Evolutionary conservation across 2,797 vertebrate species (phyloP).

Genomic region (Cryptoprocta ferox): DNA sequence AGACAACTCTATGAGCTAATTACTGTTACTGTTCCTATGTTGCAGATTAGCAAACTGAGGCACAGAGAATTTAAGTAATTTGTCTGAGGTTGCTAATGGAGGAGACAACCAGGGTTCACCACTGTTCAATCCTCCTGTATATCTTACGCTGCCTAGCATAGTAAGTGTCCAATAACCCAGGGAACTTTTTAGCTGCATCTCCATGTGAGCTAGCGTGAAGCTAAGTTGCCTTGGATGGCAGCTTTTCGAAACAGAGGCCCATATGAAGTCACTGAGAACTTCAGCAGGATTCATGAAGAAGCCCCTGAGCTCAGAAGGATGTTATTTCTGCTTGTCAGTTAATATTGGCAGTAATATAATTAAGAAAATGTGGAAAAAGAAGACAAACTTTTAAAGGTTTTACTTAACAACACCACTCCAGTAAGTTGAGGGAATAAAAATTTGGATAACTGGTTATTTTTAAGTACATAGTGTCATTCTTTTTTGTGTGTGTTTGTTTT

Average conservation of each 20-base stretch:
- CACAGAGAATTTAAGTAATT: not conserved
- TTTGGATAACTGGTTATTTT: slow-evolving; percentile 14
- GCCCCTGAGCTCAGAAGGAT: not conserved
- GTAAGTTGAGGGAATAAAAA: not conserved
- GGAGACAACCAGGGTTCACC: not conserved
- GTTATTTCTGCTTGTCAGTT: not conserved
- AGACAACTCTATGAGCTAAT: not conserved
- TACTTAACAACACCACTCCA: not conserved
- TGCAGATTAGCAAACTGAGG: not conserved
- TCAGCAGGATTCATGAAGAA: not conserved
- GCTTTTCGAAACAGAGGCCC: not conserved
- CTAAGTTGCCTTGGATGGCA: not conserved
- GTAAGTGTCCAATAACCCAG: not conserved
- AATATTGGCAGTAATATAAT: not conserved
- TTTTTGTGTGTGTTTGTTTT: not conserved
- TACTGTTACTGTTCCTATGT: not conserved
- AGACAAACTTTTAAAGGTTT: not conserved
- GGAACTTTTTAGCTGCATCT: not conserved
- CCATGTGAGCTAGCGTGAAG: not conserved
- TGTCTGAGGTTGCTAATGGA: not conserved
- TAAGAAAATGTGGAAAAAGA: not conserved
- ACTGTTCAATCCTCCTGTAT: not conserved
- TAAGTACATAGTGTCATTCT: not conserved
- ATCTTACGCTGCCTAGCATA: not conserved
- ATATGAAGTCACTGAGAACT: not conserved